Evolutionary conservation across 2,113 vertebrate species (phyloP), one percentile per base, ranked within the genome.

Genomic region (Sakesphorus luctuosus): DNA sequence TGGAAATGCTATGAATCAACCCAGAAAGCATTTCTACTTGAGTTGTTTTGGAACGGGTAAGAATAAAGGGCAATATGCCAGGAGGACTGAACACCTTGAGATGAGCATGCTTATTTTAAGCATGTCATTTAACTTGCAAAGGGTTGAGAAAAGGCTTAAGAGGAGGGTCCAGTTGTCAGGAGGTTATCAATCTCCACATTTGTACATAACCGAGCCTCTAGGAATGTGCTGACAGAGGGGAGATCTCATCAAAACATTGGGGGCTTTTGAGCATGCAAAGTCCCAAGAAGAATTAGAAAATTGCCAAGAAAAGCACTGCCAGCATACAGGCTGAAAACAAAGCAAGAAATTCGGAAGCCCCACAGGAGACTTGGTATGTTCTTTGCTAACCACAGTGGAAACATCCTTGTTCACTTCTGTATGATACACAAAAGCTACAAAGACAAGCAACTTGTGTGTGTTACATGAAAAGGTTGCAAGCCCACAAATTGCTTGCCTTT

Each of bases 331-430:
- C 31, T 83, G 62, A 94, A 91, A 47, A 38, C 13, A 63, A 67
- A 31, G 12, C 9, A 68, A 24, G 55, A 83, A 43, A 90, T 55
- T 8, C 50, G 66, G 17, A 90, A 89, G 21, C 18, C 14, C 16
- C 0, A 2, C 7, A 65, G 63, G 18, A 82, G 55, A 53, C 18
- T 36, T 23, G 7, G 66, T 40, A 12, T 0, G 0, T 40, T 38
- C 62, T 38, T 49, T 49, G 29, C 58, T 65, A 83, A 69, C 10
- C 13, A n/a, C 40, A 69, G 4, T 28, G 12, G 62, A 80, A 94
- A 71, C 29, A n/a, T 38, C 55, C 35, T 52, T 43, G 56, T 38
- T 33, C 38, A 47, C 56, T 61, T 65, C 33, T 66, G 19, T 33
- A 11, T 14, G 36, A 75, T 38, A 59, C 19, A 76, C 46, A 67